Evolutionary conservation across 2,113 vertebrate species (phyloP), one percentile per base, ranked within the genome.

Genomic region (Polyodon spathula): DNA sequence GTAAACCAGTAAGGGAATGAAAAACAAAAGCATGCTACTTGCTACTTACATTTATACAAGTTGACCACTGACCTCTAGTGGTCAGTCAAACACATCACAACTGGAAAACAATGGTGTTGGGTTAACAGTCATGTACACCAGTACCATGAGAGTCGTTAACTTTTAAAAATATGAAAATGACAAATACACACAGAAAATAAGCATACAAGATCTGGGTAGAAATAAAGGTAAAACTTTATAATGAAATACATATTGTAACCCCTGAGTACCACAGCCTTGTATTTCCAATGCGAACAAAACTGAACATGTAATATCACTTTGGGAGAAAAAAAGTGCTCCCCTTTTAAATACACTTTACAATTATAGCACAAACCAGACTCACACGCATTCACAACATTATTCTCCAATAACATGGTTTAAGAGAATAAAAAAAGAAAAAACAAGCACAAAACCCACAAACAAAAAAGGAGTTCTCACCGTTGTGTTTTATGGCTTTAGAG

Each of bases 171-270:
- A n/a, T n/a, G n/a, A n/a, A n/a, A n/a, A n/a, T n/a, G n/a, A n/a
- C n/a, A n/a, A n/a, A n/a, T n/a, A n/a, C n/a, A n/a, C n/a, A n/a
- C n/a, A n/a, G n/a, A n/a, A n/a, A n/a, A n/a, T n/a, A n/a, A n/a
- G n/a, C n/a, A n/a, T n/a, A n/a, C n/a, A n/a, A n/a, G n/a, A n/a
- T n/a, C n/a, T n/a, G n/a, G n/a, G n/a, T n/a, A n/a, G n/a, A 81
- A 81, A 83, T 85, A 81, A 80, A 85, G 82, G 83, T 81, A 85
- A 83, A 84, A 84, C 78, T 85, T 86, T 86, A 86, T 86, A 83
- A 82, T 84, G 77, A 85, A 77, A 78, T 83, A 85, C 76, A 85
- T 79, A 78, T 86, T 81, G 81, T 82, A 86, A 86, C 79, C 83
- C 84, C 84, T 85, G 84, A 86, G 84, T 85, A 84, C 78, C 83